phyloP scores from a whole-genome alignment of 2,113 vertebrate species.

The Lichenostomus cassidix region DNA sequence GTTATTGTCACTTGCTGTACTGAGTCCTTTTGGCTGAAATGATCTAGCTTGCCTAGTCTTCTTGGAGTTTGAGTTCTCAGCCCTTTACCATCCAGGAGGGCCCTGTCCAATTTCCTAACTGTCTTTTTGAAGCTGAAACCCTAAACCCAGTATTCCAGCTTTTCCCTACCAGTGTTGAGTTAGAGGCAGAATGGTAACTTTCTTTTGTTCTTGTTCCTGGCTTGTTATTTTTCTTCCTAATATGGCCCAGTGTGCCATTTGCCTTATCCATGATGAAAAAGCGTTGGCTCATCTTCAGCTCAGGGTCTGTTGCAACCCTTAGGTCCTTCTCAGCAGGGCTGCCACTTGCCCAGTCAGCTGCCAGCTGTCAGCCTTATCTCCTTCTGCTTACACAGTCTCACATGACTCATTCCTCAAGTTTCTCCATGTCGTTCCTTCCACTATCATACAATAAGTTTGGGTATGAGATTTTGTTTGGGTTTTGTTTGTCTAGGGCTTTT shows the following conservation, averaged over 20 bases:
- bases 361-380: not conserved
- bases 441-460: not conserved
- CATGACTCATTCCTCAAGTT: not conserved
- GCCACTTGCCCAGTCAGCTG: not conserved
- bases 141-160: not conserved
- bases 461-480: not conserved
- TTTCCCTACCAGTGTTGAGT: not conserved
- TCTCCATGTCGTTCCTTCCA: not conserved
- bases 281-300: not conserved
- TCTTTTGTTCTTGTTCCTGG: not conserved
- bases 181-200: not conserved
- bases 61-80: not conserved
- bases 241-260: not conserved
- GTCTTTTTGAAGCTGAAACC: not conserved
- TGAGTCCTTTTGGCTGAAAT: not conserved
- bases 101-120: not conserved
- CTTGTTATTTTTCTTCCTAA: not conserved
- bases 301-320: not conserved
- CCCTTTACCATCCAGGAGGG: not conserved
- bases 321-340: not conserved
- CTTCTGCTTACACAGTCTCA: not conserved
- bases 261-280: not conserved
- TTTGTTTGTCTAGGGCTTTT: not conserved
- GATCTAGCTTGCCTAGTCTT: not conserved
- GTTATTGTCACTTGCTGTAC: too few relatives aligned